These are phyloP conservation scores for Callipepla californica DNA, from an alignment of 2,113 vertebrate genomes.

Conservation along the genomic window DNA sequence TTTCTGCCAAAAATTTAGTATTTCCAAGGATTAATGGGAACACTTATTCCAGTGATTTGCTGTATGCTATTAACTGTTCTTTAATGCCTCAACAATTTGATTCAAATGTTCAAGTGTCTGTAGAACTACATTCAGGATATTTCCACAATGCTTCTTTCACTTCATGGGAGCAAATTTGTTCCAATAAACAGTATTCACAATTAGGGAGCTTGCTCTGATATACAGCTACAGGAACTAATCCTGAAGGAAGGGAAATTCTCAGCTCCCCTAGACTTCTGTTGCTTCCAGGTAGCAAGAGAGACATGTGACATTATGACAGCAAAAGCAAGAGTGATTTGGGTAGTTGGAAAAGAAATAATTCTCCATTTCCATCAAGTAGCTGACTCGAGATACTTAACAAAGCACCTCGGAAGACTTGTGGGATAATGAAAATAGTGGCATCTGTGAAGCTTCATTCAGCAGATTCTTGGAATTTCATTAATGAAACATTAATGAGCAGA, in stretches of 20 bases:
- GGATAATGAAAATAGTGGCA: not conserved
- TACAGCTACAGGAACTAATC: not conserved
- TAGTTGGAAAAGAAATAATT: constrained; percentile 1
- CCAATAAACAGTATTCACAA: not conserved
- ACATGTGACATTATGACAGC: not conserved
- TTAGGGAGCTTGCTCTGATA: not conserved
- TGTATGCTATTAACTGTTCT: not conserved
- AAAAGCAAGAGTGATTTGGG: not conserved
- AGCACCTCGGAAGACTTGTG: not conserved
- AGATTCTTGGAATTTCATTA: not conserved
- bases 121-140: not conserved
- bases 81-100: not conserved
- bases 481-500: not conserved
- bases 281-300: not conserved
- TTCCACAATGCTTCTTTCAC: not conserved
- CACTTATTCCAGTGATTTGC: not conserved
- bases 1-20: not conserved
- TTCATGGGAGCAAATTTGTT: not conserved
- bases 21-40: constrained; percentile 14
- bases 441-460: not conserved
- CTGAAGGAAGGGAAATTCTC: not conserved
- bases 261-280: not conserved
- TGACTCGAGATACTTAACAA: not conserved
- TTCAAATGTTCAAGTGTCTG: constrained; percentile 2
- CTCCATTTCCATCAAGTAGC: not conserved